Evolutionary conservation across 1,140 invertebrate species (phyloP).

Genomic region (Melanaphis sacchari): DNA sequence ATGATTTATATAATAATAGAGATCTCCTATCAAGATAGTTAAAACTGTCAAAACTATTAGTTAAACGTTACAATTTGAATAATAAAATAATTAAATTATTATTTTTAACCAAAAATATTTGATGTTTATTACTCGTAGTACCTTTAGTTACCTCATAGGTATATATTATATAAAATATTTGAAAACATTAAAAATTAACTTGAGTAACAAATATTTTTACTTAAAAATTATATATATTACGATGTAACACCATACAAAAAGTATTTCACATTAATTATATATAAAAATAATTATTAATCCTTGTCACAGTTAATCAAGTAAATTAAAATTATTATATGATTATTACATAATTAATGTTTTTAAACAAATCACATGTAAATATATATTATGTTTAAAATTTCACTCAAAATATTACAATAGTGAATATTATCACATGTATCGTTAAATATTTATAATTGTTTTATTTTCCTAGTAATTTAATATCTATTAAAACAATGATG

Average conservation of each 20-base stretch:
- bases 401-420: background rate
- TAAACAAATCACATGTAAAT: background rate
- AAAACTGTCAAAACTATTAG: too few species aligned
- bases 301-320: background rate
- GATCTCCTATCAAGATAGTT: background rate
- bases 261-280: background rate
- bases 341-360: background rate
- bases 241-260: background rate
- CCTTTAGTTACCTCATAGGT: background rate
- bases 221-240: background rate
- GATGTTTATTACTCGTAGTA: background rate
- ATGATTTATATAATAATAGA: background rate
- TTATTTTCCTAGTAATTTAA: background rate
- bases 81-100: background rate
- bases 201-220: too few species aligned
- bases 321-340: background rate
- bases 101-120: background rate
- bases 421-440: background rate
- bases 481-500: background rate
- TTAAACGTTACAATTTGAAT: too few species aligned
- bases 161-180: background rate
- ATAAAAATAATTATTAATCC: background rate
- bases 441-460: background rate
- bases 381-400: background rate
- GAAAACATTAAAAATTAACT: background rate